These are phyloP conservation scores for Chymomyza fuscimana DNA, from an alignment of 2,888 invertebrate species.

Conservation along the genomic window DNA sequence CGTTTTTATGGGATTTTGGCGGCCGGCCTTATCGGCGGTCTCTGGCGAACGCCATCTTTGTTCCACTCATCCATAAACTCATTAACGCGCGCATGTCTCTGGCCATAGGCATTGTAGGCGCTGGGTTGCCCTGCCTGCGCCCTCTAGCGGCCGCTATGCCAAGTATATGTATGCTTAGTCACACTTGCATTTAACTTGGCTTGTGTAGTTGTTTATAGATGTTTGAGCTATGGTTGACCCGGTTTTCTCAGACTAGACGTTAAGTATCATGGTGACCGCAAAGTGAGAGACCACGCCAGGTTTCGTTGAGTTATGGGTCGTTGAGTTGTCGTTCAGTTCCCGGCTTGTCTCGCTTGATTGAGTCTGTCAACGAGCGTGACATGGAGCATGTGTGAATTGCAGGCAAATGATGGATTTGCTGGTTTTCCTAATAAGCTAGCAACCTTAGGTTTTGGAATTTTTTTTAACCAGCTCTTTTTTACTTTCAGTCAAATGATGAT, in stretches of 20 bases:
- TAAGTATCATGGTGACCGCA: background rate
- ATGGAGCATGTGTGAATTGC: background rate
- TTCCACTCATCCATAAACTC: conserved; percentile 51
- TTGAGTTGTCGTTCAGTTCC: background rate
- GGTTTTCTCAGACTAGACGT: conserved; percentile 17
- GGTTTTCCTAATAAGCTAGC: background rate
- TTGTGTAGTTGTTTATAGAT: conserved; percentile 19
- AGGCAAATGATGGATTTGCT: background rate
- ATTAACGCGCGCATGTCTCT: conserved; percentile 58
- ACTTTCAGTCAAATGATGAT: conserved; percentile 46
- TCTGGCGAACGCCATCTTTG: conserved; percentile 35
- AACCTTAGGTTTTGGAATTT: background rate
- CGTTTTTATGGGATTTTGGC: conserved; percentile 55
- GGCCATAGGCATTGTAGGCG: conserved; percentile 22
- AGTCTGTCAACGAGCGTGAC: background rate
- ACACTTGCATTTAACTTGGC: conserved; percentile 8
- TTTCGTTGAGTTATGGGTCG: background rate
- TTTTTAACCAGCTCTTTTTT: background rate
- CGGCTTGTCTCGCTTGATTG: background rate
- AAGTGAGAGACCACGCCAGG: background rate
- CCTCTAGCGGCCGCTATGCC: background rate
- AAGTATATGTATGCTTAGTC: background rate
- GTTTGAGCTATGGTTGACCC: conserved; percentile 36
- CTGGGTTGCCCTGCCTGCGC: conserved; percentile 10
- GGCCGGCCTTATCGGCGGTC: background rate